Conservation (phyloP, 2,797 vertebrate genomes). For the Neomorphus geoffroyi region DNA sequence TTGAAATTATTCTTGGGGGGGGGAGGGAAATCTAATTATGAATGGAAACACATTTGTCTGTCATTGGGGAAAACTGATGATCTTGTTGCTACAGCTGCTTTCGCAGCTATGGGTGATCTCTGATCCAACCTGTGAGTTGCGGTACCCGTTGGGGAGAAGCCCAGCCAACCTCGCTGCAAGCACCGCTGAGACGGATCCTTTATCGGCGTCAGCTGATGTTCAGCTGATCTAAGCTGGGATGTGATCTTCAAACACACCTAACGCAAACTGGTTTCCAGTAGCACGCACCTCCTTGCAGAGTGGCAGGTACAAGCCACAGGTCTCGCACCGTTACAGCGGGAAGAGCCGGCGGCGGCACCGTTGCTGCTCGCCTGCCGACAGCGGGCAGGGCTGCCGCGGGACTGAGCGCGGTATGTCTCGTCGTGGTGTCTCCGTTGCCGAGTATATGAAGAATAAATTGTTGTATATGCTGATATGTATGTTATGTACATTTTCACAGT, state of each 20-base stretch:
- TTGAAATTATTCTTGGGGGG: slow-evolving; percentile 61
- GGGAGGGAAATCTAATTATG: slow-evolving; percentile 57
- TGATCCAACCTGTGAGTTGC: slow-evolving; percentile 56
- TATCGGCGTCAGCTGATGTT: slow-evolving; percentile 53
- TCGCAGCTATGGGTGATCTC: slow-evolving; percentile 65
- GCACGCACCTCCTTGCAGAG: slow-evolving; percentile 35
- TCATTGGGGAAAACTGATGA: slow-evolving; percentile 72
- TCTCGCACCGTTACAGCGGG: slow-evolving; percentile 2
- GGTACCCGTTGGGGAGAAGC: slow-evolving; percentile 57
- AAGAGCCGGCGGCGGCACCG: slow-evolving; percentile 36
- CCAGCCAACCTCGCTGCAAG: background rate
- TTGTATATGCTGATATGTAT: slow-evolving; percentile 83
- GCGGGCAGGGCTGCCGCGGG: slow-evolving; percentile 60
- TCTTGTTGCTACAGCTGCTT: slow-evolving; percentile 70
- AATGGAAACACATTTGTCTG: slow-evolving; percentile 76
- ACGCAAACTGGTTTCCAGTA: slow-evolving; percentile 50
- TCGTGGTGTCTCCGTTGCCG: slow-evolving; percentile 76
- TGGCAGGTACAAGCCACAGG: slow-evolving; percentile 50
- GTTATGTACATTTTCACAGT: slow-evolving; percentile 84
- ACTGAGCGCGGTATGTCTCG: slow-evolving; percentile 63
- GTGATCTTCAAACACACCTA: slow-evolving; percentile 29
- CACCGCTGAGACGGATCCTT: slow-evolving; percentile 47
- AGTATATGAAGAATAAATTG: slow-evolving; percentile 77
- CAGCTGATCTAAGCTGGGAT: slow-evolving; percentile 67
- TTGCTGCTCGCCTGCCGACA: slow-evolving; percentile 42